Base-by-base conservation (phyloP, 1,140 invertebrate species). In the Chironomus striatipennis region DNA sequence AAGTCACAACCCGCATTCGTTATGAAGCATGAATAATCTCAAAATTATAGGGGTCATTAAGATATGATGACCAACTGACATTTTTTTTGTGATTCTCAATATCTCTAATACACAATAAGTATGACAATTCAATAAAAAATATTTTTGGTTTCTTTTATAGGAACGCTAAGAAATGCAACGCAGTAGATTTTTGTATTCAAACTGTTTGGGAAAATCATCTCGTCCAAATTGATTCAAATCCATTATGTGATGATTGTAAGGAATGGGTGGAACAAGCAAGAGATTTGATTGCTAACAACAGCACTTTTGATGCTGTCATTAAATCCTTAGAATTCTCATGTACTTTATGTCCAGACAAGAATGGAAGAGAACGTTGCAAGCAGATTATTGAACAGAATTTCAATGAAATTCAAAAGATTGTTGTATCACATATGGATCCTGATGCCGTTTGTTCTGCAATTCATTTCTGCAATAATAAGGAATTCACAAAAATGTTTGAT, bases 271-370 rank as follows among this genome's bases (percentile, higher is more conserved):
- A 87, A 75, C 87, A 96, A 81, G 95, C 94, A 0, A 85, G 93
- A 43, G 93, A 95, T 82, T 92, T 95, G 79, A 84, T 97, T 42
- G 82, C 90, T 76, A 95, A 93, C 80, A 96, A 96, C 83, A 88
- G 94, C 81, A 96, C 94, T 18, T 88, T 94, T 87, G 87, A 93
- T 79, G 91, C 95, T 79, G 83, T 97, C 7, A 93, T 90, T 78
- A 85, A 90, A 83, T 94, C 96, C 0, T 93, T 97, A 79, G 92
- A 95, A 83, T 93, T 93, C 10, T 93, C 91, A 7, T 97, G 95
- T 83, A 88, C 89, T 76, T 81, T 96, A 75, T 91, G 96, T 75
- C 90, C 89, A 0, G 80, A 96, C 12, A 91, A 93, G 81, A 75
- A 88, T 18, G 86, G 96, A n/a, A 83, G 87, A 0, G 86, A 90